Evolutionary conservation across 2,888 invertebrate genomes (phyloP), one percentile per base, ranked within the genome.

Genomic region (Caenorhabditis sinica): DNA sequence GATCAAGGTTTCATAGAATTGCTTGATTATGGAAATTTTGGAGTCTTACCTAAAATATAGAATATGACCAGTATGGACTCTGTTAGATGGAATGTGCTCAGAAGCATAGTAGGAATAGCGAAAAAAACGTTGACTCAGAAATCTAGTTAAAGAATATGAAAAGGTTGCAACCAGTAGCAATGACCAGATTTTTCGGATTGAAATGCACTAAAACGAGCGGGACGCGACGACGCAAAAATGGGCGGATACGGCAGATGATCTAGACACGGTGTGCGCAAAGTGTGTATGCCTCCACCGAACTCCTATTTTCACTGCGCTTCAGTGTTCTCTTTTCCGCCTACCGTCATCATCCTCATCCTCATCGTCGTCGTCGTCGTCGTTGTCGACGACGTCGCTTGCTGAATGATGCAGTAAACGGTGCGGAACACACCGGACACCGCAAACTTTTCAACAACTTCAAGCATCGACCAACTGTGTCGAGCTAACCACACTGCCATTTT

Each of bases 231-330:
- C 73, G 73, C 80, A 73, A 60, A 76, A 56, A 72, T 75, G 76
- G 82, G 82, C 82, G 82, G 82, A 76, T 82, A 76, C 82, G 76
- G 69, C 82, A 82, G 75, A 82, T 82, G 82, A 82, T 82, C 82
- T 82, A 75, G 82, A 82, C 82, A 75, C 74, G 69, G 69, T 76
- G 71, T 74, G 66, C 82, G 75, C 68, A 40, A 61, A 58, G 71
- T 69, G 58, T 80, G 58, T 69, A 30, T 43, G 40, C 28, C 60
- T 40, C 68, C 61, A 17, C 69, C 36, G 49, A 30, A 61, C 68
- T 72, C 76, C 36, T 56, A 69, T 69, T 69, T 56, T 71, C 60
- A n/a, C 58, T 20, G 25, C 73, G 73, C 66, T 68, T 73, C 80
- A 66, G 40, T 68, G 81, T 81, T 74, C 81, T 81, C 72, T 72